Percentiles rank a stretch among this genome's conserved stretches.
phyloP scores from a whole-genome alignment of 2,797 vertebrate species.

The Spea hammondii region DNA sequence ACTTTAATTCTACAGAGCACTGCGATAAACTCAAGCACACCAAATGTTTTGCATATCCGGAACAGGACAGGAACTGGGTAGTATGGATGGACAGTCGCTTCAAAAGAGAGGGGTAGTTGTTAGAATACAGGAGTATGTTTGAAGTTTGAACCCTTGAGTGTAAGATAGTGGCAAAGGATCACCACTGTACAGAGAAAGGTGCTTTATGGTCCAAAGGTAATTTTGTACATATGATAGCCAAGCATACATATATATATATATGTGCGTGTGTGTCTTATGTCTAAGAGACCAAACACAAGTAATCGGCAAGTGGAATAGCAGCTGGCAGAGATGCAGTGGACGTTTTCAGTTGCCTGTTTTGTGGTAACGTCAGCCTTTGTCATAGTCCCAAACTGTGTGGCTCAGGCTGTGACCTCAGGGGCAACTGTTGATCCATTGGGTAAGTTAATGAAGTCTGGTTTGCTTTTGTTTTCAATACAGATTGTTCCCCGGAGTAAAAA shows the following conservation, averaged over 20 bases:
- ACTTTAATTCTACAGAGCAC: too few species aligned
- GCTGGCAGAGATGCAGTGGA: constrained; percentile 18
- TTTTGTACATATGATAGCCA: constrained; percentile 6
- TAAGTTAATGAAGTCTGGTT: not conserved
- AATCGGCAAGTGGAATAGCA: not conserved
- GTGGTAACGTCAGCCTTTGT: not conserved
- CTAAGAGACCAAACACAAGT: not conserved
- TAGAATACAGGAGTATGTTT: not conserved
- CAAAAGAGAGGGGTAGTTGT: too few species aligned
- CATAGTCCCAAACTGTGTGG: not conserved
- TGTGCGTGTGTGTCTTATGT: not conserved
- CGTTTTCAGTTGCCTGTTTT: not conserved
- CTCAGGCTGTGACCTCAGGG: not conserved
- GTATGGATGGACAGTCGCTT: too few species aligned
- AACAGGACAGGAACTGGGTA: too few species aligned
- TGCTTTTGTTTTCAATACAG: too few species aligned
- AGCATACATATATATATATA: constrained; percentile 8
- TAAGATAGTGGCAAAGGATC: not conserved
- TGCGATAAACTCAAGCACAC: too few species aligned
- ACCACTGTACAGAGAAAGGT: not conserved
- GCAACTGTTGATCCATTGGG: constrained; percentile 13
- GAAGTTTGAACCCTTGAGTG: not conserved
- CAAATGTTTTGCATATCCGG: too few species aligned
- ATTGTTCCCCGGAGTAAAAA: too few species aligned
- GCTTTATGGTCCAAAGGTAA: constrained; percentile 24